These are phyloP conservation scores for Centropristis striata DNA, from an alignment of 2,113 vertebrate genomes.

Conservation along the genomic window DNA sequence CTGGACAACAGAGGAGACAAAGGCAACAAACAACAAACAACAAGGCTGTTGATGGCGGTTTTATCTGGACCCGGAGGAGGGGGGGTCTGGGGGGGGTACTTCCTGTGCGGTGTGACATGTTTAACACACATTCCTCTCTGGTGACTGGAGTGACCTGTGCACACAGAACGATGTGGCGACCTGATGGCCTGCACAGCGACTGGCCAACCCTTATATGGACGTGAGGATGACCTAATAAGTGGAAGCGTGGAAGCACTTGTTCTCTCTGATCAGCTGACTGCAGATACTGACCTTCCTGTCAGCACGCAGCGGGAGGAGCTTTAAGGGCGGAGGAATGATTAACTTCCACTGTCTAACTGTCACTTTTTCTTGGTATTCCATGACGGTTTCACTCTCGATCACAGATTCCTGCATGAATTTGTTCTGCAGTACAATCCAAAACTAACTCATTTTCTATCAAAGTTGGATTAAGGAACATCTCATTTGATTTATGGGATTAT, in stretches of 20 bases:
- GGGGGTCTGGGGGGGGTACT: conserved; percentile 76
- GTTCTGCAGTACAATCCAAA: conserved; percentile 4
- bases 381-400: neutral
- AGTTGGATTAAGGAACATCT: conserved; percentile 22
- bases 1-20: conserved; percentile 81
- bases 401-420: neutral
- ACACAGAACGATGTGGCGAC: conserved; percentile 52
- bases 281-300: neutral
- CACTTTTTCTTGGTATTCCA: neutral
- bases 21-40: conserved; percentile 87
- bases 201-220: conserved; percentile 53
- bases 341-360: neutral
- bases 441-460: conserved; percentile 1
- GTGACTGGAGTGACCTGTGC: conserved; percentile 73
- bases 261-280: conserved; percentile 31
- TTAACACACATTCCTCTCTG: conserved; percentile 81
- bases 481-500: too few relatives aligned
- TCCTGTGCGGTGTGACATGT: conserved; percentile 88
- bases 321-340: conserved; percentile 15
- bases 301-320: neutral
- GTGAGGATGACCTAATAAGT: conserved; percentile 56
- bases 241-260: conserved; percentile 1
- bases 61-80: conserved; percentile 78
- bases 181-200: conserved; percentile 27
- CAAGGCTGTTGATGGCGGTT: conserved; percentile 80